Percentiles rank a stretch among this genome's conserved stretches.
These are phyloP conservation scores for Labroides dimidiatus DNA, from an alignment of 2,797 vertebrate species.

Conservation along the genomic window DNA sequence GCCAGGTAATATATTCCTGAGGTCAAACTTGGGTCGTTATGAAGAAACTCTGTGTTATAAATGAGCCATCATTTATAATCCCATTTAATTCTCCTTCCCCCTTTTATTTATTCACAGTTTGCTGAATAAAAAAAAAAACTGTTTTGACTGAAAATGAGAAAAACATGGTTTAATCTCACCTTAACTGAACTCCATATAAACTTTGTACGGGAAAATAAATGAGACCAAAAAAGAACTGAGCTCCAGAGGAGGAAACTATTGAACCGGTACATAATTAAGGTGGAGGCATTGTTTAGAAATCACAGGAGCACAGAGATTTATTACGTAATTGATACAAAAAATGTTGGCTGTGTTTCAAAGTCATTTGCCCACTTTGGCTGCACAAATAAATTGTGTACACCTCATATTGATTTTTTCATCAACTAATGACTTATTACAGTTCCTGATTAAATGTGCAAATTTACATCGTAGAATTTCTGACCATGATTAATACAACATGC, in stretches of 20 bases:
- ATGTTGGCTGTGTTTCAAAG: conserved; percentile 48
- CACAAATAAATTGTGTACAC: conserved; percentile 31
- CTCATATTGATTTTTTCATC: conserved; percentile 52
- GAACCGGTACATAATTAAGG: conserved; percentile 42
- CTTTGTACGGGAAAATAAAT: conserved; percentile 29
- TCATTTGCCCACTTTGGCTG: conserved; percentile 45
- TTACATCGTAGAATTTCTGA: conserved; percentile 46
- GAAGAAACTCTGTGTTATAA: background rate
- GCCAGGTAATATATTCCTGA: background rate
- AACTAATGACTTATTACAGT: conserved; percentile 38
- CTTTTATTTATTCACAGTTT: conserved; percentile 6
- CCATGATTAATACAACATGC: conserved; percentile 54
- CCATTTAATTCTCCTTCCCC: background rate
- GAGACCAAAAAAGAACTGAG: conserved; percentile 2
- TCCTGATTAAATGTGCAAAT: conserved; percentile 53
- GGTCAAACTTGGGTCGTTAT: background rate
- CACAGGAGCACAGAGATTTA: conserved; percentile 54
- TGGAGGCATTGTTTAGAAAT: conserved; percentile 37
- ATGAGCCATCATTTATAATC: background rate
- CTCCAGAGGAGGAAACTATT: conserved; percentile 39
- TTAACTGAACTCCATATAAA: conserved; percentile 9
- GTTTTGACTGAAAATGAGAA: background rate
- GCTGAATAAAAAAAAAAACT: background rate
- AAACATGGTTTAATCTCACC: background rate
- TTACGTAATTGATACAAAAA: conserved; percentile 49